Evolutionary conservation across 2,797 vertebrate species (phyloP), one percentile per base, ranked within the genome.

Genomic region (Characodon lateralis): DNA sequence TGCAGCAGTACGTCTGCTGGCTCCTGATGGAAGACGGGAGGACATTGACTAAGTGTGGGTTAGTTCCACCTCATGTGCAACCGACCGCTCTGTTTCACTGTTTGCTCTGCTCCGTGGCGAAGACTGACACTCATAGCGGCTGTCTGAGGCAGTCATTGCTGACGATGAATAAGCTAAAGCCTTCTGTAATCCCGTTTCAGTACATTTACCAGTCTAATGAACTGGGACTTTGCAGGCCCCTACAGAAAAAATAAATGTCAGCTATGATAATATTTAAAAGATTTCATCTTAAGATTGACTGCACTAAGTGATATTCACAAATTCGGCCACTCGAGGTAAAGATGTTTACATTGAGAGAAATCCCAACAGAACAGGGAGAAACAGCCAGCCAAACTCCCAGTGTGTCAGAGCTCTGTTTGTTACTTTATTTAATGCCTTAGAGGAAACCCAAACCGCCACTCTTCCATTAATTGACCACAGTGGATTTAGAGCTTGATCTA

Each of bases 381-480:
- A 81, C 69, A 55, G n/a, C 6, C n/a, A 43, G 72, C 65, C 76
- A 82, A 39, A 61, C 73, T 81, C 72, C 63, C 53, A 83, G 78
- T 69, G 78, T 88, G 87, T 88, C 81, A 90, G 88, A 87, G 81
- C 80, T 78, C 18, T 56, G 70, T 83, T 74, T 74, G 82, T 72
- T 76, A 82, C 84, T 77, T 24, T 0, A 70, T 68, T 85, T 74
- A 74, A 81, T 73, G 50, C 50, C 77, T 84, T 66, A 76, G 69
- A 8, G 20, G 74, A 83, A 87, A 85, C 51, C 35, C 70, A 83
- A 85, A 88, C 83, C 66, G 1, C 84, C 5, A 9, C 77, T 59
- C 73, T 41, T 80, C 72, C 56, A 70, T 86, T 92, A 90, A 90
- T 89, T 89, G 81, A 46, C 88, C 88, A 82, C 87, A 88, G 76